Base-by-base conservation (phyloP, 1,140 invertebrate species). In the Macrosteles quadrilineatus region DNA sequence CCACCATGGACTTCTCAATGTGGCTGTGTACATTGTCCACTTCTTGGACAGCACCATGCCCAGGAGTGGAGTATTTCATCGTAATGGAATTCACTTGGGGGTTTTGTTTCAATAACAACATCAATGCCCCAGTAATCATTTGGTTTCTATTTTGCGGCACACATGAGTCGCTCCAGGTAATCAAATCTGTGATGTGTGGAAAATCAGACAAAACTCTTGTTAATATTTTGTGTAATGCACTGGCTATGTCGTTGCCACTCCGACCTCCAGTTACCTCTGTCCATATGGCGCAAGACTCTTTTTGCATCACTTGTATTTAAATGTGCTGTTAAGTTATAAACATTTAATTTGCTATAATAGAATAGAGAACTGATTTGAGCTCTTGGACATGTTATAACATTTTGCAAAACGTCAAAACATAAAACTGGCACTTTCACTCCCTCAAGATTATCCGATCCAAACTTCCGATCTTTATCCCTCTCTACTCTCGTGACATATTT, bases 61-160 rank as follows among this genome's bases (percentile, higher is more conserved):
- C 76, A 23, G 77, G 72, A 30, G 66, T 67, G 23, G 74, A 76
- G 73, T 72, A 78, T 73, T 77, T 77, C 71, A 76, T 69, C 23
- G 69, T 75, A 29, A 77, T 68, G 12, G 9, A 69, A n/a, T 63
- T 2, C 17, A 78, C 53, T 40, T 70, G 27, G 31, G 68, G 43
- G 59, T 76, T 32, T 3, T 67, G 53, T 55, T 67, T 55, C 59
- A 76, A 55, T 63, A 77, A 73, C 59, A 72, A n/a, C 21, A 57
- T 12, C 12, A 76, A 50, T n/a, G 73, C 73, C 64, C 59, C 71
- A 12, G 72, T 69, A 25, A 78, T 74, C 19, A 76, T 53, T 21
- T 71, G 75, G 67, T 77, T 78, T 59, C 50, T 69, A 72, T 76
- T 78, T 74, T 76, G 74, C 2, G 75, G 73, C 23, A 76, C 71